phyloP scores from a whole-genome alignment of 2,888 invertebrate genomes.

The Mythimna ferrago region DNA sequence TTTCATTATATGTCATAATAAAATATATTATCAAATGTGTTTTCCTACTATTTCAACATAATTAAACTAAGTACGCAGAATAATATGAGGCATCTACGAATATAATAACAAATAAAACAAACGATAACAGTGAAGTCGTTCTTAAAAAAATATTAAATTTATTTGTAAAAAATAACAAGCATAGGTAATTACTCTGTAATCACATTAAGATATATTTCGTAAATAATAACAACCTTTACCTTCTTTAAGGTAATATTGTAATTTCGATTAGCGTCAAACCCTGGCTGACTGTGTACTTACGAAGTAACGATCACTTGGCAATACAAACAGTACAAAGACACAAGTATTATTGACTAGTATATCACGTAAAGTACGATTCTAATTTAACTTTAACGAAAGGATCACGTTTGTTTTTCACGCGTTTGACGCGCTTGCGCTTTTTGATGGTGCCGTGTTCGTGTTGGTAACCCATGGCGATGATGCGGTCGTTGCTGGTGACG shows the following conservation, averaged over 20 bases:
- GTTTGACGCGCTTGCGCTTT: slow-evolving; percentile 56
- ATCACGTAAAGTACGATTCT: slow-evolving; percentile 11
- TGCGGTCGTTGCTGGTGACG: slow-evolving; percentile 71
- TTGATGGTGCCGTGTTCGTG: slow-evolving; percentile 72
- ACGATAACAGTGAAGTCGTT: not conserved
- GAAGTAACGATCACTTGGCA: slow-evolving; percentile 4
- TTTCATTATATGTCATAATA: not conserved
- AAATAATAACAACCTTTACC: not conserved
- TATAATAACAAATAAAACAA: slow-evolving; percentile 29
- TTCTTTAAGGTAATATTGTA: slow-evolving; percentile 5
- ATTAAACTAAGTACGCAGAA: slow-evolving; percentile 3
- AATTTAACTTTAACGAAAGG: slow-evolving; percentile 26
- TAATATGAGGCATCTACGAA: slow-evolving; percentile 1
- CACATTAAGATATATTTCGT: slow-evolving; percentile 7
- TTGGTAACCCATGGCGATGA: slow-evolving; percentile 72
- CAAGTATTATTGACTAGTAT: slow-evolving; percentile 22
- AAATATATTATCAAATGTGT: not conserved
- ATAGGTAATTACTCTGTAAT: not conserved
- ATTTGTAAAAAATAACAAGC: slow-evolving; percentile 23
- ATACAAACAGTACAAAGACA: slow-evolving; percentile 10
- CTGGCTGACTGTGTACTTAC: not conserved
- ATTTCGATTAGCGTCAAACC: slow-evolving; percentile 11
- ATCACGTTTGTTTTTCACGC: slow-evolving; percentile 13
- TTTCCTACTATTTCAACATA: slow-evolving; percentile 7
- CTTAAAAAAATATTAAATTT: slow-evolving; percentile 34